Conservation (phyloP, 2,797 vertebrate genomes). For the Pteropus rufus region DNA sequence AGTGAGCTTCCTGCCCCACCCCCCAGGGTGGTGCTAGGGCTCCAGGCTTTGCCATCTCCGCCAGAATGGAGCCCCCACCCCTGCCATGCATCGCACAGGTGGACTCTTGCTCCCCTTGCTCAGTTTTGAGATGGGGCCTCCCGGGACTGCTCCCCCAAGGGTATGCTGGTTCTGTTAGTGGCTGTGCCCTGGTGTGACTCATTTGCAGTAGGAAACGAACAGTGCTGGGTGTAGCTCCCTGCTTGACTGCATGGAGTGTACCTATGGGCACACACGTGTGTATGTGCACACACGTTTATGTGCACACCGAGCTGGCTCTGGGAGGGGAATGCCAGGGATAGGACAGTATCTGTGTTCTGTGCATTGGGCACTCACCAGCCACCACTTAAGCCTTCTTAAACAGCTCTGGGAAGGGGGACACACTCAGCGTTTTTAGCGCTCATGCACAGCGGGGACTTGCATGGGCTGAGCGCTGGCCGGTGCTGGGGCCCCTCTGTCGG, state of each 20-base stretch:
- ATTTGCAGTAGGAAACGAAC: not conserved
- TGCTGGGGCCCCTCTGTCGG: not conserved
- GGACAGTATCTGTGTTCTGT: not conserved
- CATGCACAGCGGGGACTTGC: accelerated
- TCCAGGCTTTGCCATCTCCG: not conserved
- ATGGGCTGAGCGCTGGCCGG: not conserved
- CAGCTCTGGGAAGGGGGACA: too few relatives aligned
- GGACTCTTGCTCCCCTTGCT: not conserved
- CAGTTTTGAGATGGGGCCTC: not conserved
- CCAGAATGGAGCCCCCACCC: not conserved
- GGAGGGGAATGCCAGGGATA: not conserved
- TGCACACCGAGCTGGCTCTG: accelerated
- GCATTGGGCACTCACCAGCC: not conserved
- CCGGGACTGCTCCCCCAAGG: not conserved
- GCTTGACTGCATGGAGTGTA: not conserved
- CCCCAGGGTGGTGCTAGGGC: not conserved
- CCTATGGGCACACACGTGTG: not conserved
- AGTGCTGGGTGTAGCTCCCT: not conserved
- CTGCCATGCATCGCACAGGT: accelerated
- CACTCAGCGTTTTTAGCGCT: accelerated
- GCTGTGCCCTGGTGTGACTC: not conserved
- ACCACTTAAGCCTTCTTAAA: not conserved
- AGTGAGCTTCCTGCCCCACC: not conserved
- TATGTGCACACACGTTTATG: accelerated
- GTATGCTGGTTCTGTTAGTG: not conserved